A percentile compares a stretch with the other conserved stretches of the same genome.
Evolutionary conservation across 2,113 vertebrate genomes (phyloP).

Genomic region (Gopherus flavomarginatus): DNA sequence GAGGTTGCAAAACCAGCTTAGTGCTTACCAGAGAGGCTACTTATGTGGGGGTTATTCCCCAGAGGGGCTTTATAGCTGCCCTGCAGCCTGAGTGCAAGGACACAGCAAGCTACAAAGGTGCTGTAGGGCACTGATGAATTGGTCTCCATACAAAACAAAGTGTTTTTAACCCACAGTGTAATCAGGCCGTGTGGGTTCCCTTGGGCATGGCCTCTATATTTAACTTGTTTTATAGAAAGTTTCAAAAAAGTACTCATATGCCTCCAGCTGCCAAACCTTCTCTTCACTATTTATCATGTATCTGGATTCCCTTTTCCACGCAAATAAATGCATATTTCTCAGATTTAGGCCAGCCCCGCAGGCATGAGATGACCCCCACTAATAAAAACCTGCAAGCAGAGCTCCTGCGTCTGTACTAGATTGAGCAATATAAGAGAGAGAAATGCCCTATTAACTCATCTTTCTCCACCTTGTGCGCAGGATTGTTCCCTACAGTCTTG

Average conservation of each 20-base stretch:
- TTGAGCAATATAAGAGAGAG: background rate
- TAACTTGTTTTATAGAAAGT: background rate
- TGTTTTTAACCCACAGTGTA: background rate
- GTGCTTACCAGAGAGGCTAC: background rate
- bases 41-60: background rate
- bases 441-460: no score
- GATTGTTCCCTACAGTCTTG: rapidly evolving
- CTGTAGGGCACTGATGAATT: rapidly evolving
- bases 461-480: rapidly evolving
- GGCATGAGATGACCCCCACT: background rate
- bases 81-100: background rate
- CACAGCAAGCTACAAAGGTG: no score
- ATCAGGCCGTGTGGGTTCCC: rapidly evolving
- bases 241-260: background rate
- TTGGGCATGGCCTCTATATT: rapidly evolving
- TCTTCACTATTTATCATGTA: background rate
- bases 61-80: background rate
- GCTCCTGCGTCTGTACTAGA: rapidly evolving
- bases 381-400: background rate
- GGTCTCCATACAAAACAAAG: background rate
- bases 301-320: background rate
- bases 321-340: rapidly evolving
- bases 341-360: background rate
- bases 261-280: background rate
- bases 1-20: background rate